Evolutionary conservation across 2,797 vertebrate genomes (phyloP).

Genomic region (Falco columbarius): DNA sequence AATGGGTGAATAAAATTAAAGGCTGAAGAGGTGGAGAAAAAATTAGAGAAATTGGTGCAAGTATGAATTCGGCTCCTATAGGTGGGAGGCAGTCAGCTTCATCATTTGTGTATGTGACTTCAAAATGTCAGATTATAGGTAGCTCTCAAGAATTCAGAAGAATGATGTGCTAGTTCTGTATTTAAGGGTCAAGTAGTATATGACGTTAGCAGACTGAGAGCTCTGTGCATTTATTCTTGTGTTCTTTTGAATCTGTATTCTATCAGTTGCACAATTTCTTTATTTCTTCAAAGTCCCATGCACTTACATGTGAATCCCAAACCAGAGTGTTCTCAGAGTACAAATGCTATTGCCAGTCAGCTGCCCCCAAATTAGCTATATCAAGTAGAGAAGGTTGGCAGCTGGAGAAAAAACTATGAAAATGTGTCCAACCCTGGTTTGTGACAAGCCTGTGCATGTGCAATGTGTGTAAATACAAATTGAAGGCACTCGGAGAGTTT

Average conservation of each 20-base stretch:
- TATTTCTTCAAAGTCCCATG: background rate
- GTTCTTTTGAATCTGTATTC: background rate
- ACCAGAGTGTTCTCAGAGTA: background rate
- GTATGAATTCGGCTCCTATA: background rate
- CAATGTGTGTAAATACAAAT: background rate
- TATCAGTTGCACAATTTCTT: background rate
- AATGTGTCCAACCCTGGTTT: background rate
- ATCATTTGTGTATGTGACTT: background rate
- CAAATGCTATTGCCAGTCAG: background rate
- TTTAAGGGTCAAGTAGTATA: background rate
- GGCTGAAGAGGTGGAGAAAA: slow-evolving; percentile 21
- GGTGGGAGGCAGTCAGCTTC: background rate
- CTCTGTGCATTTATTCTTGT: background rate
- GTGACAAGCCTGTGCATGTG: background rate
- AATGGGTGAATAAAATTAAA: slow-evolving; percentile 3
- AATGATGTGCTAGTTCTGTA: background rate
- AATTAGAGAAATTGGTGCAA: background rate
- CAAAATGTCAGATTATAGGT: background rate
- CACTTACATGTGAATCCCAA: background rate
- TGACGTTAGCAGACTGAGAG: background rate
- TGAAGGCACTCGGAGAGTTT: background rate
- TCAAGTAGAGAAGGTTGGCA: background rate
- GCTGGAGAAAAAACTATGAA: background rate
- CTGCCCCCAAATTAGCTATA: background rate
- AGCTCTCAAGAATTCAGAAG: background rate